Evolutionary conservation across 2,888 invertebrate species (phyloP), one percentile per base, ranked within the genome.

Genomic region (Metellina segmentata): DNA sequence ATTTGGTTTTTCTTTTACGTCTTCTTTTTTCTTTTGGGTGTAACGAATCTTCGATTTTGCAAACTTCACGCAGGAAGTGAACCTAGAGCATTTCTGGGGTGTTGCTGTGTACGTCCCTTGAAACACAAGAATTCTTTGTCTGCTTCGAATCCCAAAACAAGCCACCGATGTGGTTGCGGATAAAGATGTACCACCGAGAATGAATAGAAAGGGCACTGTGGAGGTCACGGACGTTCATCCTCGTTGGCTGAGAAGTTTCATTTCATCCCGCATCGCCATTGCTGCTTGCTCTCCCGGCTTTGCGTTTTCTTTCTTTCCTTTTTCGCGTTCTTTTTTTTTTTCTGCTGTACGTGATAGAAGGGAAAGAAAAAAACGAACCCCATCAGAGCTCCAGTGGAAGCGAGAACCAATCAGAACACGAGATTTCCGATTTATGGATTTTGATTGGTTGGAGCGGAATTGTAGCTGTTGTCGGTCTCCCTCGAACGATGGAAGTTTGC

Each of bases 361-460:
- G 49, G 13, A 48, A 86, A 61, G 13, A 48, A 86, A 61, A 77
- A 77, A 70, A 51, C 51, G 34, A 51, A 83, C 71, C 49, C n/a
- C 51, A 48, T 70, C 48, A n/a, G 51, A 72, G 71, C 82, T 53
- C 16, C 71, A 72, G 71, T 72, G 49, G 74, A 87, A 72, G 87
- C 53, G 74, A 61, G 71, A 8, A 69, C 90, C 90, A 90, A 90
- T 90, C 90, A 90, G 74, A 85, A 49, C 74, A 13, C 81, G 71
- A 90, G 75, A 85, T 90, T 90, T 90, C 85, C 13, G 85, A 79
- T 90, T 90, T 90, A 53, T 13, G 90, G 79, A 81, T n/a, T 81
- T 81, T 85, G 81, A 90, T 90, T 90, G 90, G 90, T 74, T 48
- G 51, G 69, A 51, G n/a, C 1, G 20, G 9, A 53, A 72, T 81